These are phyloP conservation scores for Drosophila insularis DNA, from an alignment of 1,140 invertebrate species.

Conservation along the genomic window DNA sequence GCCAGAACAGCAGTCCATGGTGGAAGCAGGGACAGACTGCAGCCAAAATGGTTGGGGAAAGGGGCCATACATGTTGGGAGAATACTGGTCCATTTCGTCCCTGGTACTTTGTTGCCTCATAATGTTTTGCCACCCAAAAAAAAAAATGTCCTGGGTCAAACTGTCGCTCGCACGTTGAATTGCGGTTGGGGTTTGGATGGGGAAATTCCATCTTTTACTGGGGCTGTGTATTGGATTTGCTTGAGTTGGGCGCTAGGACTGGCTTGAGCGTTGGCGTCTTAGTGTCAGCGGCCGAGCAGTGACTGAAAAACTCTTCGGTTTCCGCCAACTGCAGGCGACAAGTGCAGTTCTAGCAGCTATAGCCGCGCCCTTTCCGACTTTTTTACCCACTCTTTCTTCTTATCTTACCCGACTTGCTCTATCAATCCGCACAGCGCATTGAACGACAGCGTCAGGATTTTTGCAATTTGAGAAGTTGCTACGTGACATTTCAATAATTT, in stretches of 20 bases:
- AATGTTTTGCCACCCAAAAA: conserved; percentile 61
- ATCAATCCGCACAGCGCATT: conserved; percentile 82
- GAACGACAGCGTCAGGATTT: conserved; percentile 82
- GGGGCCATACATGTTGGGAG: neutral
- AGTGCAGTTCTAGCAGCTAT: conserved; percentile 50
- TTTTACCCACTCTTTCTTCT: conserved; percentile 17
- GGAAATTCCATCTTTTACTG: conserved; percentile 16
- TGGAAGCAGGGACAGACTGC: conserved; percentile 13
- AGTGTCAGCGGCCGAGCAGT: conserved; percentile 74
- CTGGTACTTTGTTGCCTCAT: conserved; percentile 31
- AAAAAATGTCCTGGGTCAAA: conserved; percentile 69
- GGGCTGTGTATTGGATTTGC: conserved; percentile 71
- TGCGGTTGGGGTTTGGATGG: conserved; percentile 49
- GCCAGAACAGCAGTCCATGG: conserved; percentile 23
- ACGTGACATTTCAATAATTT: conserved; percentile 83
- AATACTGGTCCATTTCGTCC: conserved; percentile 21
- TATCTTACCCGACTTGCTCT: conserved; percentile 60
- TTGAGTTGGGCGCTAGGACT: conserved; percentile 48
- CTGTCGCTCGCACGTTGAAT: conserved; percentile 79
- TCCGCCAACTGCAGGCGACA: conserved; percentile 62
- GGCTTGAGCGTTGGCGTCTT: conserved; percentile 62
- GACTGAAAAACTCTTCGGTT: conserved; percentile 39
- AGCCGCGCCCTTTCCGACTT: conserved; percentile 2
- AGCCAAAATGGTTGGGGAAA: neutral
- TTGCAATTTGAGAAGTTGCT: conserved; percentile 83